Evolutionary conservation across 1,140 invertebrate genomes (phyloP).

Genomic region (Sweltsa coloradensis): DNA sequence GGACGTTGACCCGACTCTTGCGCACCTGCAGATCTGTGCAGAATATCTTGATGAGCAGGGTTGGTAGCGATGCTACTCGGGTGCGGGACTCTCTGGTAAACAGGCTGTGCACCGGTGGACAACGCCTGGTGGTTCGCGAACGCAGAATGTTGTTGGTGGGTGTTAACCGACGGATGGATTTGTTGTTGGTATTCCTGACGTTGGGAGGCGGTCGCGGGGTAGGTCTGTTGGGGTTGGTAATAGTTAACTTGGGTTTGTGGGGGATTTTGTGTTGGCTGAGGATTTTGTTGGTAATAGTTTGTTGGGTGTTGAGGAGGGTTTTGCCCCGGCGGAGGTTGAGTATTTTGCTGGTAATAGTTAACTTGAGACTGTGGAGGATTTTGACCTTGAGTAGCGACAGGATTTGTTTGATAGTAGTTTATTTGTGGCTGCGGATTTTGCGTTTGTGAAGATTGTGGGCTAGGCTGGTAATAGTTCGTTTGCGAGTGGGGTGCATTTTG

Average conservation of each 20-base stretch:
- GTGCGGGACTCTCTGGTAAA: conserved; percentile 22
- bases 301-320: conserved; percentile 5
- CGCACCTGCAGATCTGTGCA: no score
- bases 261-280: conserved; percentile 11
- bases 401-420: neutral
- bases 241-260: no score
- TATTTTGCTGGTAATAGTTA: no score
- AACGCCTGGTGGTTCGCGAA: no score
- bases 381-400: neutral
- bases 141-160: no score
- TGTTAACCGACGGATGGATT: no score
- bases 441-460: neutral
- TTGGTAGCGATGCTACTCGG: conserved; percentile 23
- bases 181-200: no score
- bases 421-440: neutral
- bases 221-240: no score
- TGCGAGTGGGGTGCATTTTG: conserved; percentile 1
- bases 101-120: conserved; percentile 10
- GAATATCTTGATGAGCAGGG: conserved; percentile 24
- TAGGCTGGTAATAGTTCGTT: neutral
- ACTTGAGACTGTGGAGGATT: neutral
- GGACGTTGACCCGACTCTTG: no score
- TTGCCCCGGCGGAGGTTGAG: conserved; percentile 13
- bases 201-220: no score
- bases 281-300: neutral